These are phyloP conservation scores for Apeltes quadracus DNA, from an alignment of 2,113 vertebrate species.

Conservation along the genomic window DNA sequence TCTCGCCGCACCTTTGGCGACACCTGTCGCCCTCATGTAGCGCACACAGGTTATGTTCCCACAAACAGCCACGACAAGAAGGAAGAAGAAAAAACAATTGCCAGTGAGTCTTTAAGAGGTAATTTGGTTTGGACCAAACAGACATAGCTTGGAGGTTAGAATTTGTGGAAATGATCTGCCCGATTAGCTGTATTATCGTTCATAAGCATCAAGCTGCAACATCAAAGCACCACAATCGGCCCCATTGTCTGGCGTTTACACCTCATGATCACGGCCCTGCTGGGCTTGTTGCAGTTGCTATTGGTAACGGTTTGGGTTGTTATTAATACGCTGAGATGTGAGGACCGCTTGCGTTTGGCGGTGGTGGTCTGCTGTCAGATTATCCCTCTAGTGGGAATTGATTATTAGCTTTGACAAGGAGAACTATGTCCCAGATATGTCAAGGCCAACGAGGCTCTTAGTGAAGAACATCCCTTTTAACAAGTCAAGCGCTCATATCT, in stretches of 20 bases:
- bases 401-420: conserved; percentile 80
- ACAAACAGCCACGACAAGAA: conserved; percentile 9
- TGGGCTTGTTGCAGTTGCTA: conserved; percentile 54
- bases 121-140: conserved; percentile 49
- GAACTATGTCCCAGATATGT: conserved; percentile 82
- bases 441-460: conserved; percentile 74
- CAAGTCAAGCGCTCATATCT: conserved; percentile 74
- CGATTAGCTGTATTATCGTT: conserved; percentile 40
- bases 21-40: conserved; percentile 74
- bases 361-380: conserved; percentile 75
- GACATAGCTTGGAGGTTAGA: conserved; percentile 30
- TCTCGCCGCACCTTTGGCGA: conserved; percentile 80
- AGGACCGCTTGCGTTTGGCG: conserved; percentile 51
- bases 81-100: conserved; percentile 14
- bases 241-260: conserved; percentile 53
- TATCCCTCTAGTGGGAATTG: conserved; percentile 74
- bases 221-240: conserved; percentile 51
- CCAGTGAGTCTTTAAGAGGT: conserved; percentile 50
- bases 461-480: conserved; percentile 78
- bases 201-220: conserved; percentile 68
- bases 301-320: conserved; percentile 59
- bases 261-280: conserved; percentile 21
- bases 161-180: conserved; percentile 43
- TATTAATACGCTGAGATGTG: conserved; percentile 61
- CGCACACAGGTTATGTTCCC: conserved; percentile 59